Percentiles rank a stretch among this genome's conserved stretches.
Evolutionary conservation across 2,888 invertebrate genomes (phyloP).

Genomic region (Leuctra nigra): DNA sequence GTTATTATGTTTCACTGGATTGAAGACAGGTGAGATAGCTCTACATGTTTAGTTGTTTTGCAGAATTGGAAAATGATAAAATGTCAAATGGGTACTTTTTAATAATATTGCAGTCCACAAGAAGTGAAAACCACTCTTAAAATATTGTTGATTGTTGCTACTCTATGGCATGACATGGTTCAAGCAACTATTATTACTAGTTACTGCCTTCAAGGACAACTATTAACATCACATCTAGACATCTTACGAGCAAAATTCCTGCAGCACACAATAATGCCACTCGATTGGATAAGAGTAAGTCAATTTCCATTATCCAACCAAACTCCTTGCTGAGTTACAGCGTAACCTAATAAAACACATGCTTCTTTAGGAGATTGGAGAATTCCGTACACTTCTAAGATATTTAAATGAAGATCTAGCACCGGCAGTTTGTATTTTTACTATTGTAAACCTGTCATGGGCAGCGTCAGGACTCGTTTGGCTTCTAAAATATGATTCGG

Average conservation of each 20-base stretch:
- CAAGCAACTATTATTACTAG: conserved; percentile 77
- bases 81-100: too few species aligned
- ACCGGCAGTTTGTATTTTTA: conserved; percentile 69
- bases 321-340: background rate
- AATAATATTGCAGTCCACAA: conserved; percentile 40
- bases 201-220: conserved; percentile 74
- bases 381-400: conserved; percentile 67
- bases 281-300: conserved; percentile 72
- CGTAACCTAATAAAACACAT: too few species aligned
- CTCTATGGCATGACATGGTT: conserved; percentile 71
- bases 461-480: conserved; percentile 62
- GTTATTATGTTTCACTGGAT: conserved; percentile 59
- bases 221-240: conserved; percentile 65
- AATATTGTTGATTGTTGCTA: conserved; percentile 57
- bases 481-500: conserved; percentile 54
- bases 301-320: too few species aligned
- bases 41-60: too few species aligned
- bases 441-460: conserved; percentile 67
- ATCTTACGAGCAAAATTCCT: conserved; percentile 64
- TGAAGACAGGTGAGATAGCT: conserved; percentile 46
- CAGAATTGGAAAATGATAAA: too few species aligned
- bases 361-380: conserved; percentile 62
- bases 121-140: conserved; percentile 47
- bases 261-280: conserved; percentile 61
- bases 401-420: conserved; percentile 71